A percentile compares a stretch with the other conserved stretches of the same genome.
These are phyloP conservation scores for Drosophila orena DNA, from an alignment of 1,140 invertebrate species.

Conservation along the genomic window DNA sequence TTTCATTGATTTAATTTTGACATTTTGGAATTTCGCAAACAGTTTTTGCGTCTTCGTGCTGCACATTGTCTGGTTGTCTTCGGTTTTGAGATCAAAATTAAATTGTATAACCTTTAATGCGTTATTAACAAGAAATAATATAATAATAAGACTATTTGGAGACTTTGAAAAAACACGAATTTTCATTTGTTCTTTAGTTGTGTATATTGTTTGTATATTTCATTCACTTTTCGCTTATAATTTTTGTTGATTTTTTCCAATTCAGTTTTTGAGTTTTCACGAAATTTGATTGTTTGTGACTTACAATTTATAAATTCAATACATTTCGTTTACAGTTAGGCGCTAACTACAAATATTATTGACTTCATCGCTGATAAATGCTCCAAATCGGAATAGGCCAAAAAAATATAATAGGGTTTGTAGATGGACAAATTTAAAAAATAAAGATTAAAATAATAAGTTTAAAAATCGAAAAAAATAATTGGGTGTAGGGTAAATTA, in stretches of 20 bases:
- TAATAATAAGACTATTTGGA: slow-evolving; percentile 73
- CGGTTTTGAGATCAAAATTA: slow-evolving; percentile 81
- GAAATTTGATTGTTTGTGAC: slow-evolving; percentile 26
- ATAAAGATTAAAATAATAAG: slow-evolving; percentile 60
- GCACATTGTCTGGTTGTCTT: slow-evolving; percentile 53
- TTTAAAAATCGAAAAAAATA: slow-evolving; percentile 51
- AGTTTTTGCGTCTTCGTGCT: slow-evolving; percentile 57
- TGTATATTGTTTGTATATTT: slow-evolving; percentile 47
- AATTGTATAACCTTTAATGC: slow-evolving; percentile 62
- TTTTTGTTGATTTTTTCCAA: slow-evolving; percentile 34
- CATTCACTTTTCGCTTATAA: slow-evolving; percentile 52
- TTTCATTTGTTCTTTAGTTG: slow-evolving; percentile 22
- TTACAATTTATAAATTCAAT: slow-evolving; percentile 81
- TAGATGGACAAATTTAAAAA: slow-evolving; percentile 48
- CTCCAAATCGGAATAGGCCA: slow-evolving; percentile 61
- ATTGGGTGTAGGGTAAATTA: slow-evolving; percentile 50
- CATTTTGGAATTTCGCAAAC: slow-evolving; percentile 76
- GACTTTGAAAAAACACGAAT: slow-evolving; percentile 58
- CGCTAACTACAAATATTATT: slow-evolving; percentile 70
- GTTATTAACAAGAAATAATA: slow-evolving; percentile 39
- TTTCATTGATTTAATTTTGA: slow-evolving; percentile 77
- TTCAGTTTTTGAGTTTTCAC: slow-evolving; percentile 31
- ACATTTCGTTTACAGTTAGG: slow-evolving; percentile 66
- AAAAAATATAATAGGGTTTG: slow-evolving; percentile 46
- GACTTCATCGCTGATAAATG: slow-evolving; percentile 60